These are phyloP conservation scores for Sitobion miscanthi DNA, from an alignment of 1,140 invertebrate species.

Conservation along the genomic window DNA sequence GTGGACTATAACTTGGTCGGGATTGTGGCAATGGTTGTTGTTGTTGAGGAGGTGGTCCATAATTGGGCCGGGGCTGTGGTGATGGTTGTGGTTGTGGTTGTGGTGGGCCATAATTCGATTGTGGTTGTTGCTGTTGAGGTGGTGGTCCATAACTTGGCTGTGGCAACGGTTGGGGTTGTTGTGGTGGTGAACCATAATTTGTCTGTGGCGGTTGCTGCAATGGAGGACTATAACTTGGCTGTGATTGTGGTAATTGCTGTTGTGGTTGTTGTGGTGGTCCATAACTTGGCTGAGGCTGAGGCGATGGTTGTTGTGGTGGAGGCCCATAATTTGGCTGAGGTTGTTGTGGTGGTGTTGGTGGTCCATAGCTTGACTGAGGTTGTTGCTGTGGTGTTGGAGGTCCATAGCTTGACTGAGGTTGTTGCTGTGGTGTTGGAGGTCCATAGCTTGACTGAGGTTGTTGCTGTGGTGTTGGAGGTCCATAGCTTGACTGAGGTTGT, in stretches of 20 bases:
- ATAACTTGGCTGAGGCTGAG: not conserved
- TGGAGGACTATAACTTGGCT: slow-evolving; percentile 24
- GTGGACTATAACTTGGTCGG: too few species aligned
- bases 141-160: slow-evolving; percentile 5
- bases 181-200: not conserved
- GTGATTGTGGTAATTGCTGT: not conserved
- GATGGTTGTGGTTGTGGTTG: not conserved
- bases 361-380: not conserved
- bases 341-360: not conserved
- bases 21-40: not conserved
- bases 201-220: not conserved
- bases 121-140: not conserved
- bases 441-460: not conserved
- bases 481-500: not conserved
- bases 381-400: not conserved
- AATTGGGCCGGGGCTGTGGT: not conserved
- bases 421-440: not conserved
- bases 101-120: not conserved
- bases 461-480: not conserved
- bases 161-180: not conserved
- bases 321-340: not conserved
- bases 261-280: slow-evolving; percentile 7
- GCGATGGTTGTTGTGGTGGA: not conserved
- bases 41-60: slow-evolving; percentile 37
- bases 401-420: not conserved